Percentiles rank a stretch among this genome's conserved stretches.
These are phyloP conservation scores for Diplodus sargus DNA, from an alignment of 2,797 vertebrate genomes.

Conservation along the genomic window DNA sequence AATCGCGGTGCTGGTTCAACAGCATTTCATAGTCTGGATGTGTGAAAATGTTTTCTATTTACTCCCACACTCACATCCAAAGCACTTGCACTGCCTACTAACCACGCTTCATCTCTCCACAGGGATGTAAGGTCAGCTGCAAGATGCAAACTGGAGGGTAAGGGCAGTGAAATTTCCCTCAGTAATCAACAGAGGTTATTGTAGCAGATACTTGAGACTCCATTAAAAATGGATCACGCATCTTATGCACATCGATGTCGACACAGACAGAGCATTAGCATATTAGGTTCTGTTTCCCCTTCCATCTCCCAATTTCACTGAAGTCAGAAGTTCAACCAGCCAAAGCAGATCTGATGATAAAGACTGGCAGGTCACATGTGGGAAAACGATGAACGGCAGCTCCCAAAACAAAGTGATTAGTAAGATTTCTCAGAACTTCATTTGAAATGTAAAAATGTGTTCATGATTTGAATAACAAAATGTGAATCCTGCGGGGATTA, in stretches of 20 bases:
- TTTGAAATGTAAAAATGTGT: neutral
- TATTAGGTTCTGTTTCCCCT: constrained; percentile 13
- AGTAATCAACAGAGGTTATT: constrained; percentile 41
- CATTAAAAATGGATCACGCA: constrained; percentile 39
- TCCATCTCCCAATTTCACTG: neutral
- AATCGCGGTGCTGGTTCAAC: neutral
- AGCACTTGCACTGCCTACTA: constrained; percentile 17
- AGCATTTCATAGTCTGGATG: neutral
- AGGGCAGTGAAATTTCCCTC: constrained; percentile 11
- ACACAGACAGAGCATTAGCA: neutral
- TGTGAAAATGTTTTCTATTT: constrained; percentile 14
- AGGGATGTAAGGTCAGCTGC: constrained; percentile 25
- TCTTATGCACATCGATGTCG: neutral
- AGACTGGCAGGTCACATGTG: constrained; percentile 1
- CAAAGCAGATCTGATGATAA: neutral
- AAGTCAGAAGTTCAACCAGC: neutral
- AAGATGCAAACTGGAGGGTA: constrained; percentile 3
- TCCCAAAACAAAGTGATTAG: neutral
- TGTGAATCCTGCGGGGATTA: neutral
- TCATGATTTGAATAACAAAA: neutral
- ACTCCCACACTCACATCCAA: constrained; percentile 16
- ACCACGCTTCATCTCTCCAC: constrained; percentile 13
- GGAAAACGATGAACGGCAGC: neutral
- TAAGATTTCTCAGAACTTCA: neutral
- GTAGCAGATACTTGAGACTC: constrained; percentile 27